Conservation (phyloP, 2,113 vertebrate species). For the Dunckerocampus dactyliophorus region DNA sequence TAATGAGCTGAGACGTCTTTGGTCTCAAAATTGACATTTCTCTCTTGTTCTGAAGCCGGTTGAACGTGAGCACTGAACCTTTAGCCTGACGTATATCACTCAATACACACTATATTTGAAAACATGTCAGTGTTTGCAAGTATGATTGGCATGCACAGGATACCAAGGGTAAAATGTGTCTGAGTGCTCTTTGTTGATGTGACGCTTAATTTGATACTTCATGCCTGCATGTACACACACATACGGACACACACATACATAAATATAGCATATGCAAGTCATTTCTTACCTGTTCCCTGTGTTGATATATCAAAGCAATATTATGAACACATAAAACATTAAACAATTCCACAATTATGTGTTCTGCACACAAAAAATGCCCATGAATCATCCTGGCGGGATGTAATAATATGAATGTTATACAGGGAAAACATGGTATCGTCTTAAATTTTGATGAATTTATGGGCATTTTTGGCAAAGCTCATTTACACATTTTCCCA, state of each 20-base stretch:
- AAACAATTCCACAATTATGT: no score
- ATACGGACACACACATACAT: no score
- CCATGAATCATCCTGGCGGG: no score
- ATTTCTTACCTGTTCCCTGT: not conserved
- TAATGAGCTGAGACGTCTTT: conserved; percentile 65
- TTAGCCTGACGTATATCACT: conserved; percentile 5
- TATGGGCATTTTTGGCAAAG: no score
- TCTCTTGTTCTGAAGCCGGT: conserved; percentile 31
- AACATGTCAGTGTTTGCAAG: not conserved
- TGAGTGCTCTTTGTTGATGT: not conserved
- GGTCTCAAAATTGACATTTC: conserved; percentile 52
- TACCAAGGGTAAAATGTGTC: not conserved
- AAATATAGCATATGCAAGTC: no score
- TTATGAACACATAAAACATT: no score
- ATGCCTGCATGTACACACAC: not conserved
- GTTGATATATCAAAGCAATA: no score
- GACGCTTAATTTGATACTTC: not conserved
- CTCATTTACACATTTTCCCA: no score
- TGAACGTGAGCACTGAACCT: conserved; percentile 19
- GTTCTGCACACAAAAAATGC: no score
- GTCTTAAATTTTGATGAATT: no score
- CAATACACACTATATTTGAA: not conserved
- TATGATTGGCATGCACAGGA: not conserved
- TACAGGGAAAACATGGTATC: no score
- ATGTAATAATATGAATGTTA: no score